Evolutionary conservation across 1,140 invertebrate genomes (phyloP).

Genomic region (Frieseomelitta varia): DNA sequence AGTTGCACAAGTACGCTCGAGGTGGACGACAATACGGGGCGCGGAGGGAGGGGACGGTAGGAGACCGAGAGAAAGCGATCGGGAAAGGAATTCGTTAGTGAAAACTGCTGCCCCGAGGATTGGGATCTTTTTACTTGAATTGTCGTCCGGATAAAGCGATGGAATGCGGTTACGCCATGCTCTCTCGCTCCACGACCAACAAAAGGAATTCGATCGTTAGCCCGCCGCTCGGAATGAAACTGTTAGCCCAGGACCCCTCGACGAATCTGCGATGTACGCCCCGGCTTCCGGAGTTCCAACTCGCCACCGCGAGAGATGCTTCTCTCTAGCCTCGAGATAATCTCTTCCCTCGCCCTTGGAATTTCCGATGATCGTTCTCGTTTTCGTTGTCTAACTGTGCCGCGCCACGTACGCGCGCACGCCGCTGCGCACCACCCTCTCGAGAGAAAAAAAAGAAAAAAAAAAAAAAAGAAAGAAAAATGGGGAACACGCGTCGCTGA

Average conservation of each 20-base stretch:
- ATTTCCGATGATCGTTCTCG: slow-evolving; percentile 51
- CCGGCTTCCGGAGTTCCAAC: slow-evolving; percentile 33
- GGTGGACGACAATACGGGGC: slow-evolving; percentile 45
- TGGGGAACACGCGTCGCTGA: neutral
- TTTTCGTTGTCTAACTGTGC: slow-evolving; percentile 33
- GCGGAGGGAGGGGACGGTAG: too few species aligned
- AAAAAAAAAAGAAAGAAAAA: too few species aligned
- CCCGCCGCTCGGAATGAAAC: slow-evolving; percentile 52
- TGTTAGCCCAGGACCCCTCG: slow-evolving; percentile 36
- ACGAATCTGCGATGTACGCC: slow-evolving; percentile 40
- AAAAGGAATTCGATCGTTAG: slow-evolving; percentile 62
- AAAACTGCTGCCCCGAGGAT: slow-evolving; percentile 58
- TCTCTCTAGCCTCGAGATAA: slow-evolving; percentile 31
- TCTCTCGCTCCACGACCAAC: slow-evolving; percentile 49
- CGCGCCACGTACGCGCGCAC: neutral
- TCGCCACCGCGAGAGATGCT: slow-evolving; percentile 44
- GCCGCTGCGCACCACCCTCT: neutral
- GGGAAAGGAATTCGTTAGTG: slow-evolving; percentile 68
- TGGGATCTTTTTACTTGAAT: slow-evolving; percentile 62
- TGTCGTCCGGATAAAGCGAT: slow-evolving; percentile 61
- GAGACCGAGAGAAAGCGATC: slow-evolving; percentile 47
- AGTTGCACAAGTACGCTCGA: slow-evolving; percentile 35
- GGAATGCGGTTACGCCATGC: slow-evolving; percentile 61
- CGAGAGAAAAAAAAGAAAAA: neutral
- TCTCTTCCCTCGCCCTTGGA: slow-evolving; percentile 39